Evolutionary conservation across 2,113 vertebrate species (phyloP), one percentile per base, ranked within the genome.

Genomic region (Tenebrosternarchus preto): DNA sequence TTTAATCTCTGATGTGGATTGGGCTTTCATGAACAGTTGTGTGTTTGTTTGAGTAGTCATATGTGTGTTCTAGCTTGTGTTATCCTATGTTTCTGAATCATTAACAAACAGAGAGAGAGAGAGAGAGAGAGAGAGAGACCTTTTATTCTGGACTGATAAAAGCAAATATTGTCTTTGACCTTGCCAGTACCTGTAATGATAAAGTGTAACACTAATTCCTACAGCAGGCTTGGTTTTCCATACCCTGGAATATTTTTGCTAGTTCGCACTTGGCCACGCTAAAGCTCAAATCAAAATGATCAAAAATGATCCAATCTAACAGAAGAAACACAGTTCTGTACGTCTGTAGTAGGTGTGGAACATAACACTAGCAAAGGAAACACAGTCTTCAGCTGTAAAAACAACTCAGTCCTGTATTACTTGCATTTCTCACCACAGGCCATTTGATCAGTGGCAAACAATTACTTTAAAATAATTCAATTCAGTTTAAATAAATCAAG

Each of bases 131-230:
- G 29, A 60, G 57, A 24, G n/a, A 24, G 57, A 12, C 11, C 31
- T 22, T 33, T 77, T 24, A 36, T 67, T 56, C 46, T 36, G 46
- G 46, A 5, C 50, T 11, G 39, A 43, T 64, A 27, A 66, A 66
- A 66, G 63, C 29, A 66, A 66, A 66, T 31, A 64, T 66, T 64
- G 20, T n/a, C 27, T 22, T 67, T 77, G 61, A 67, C 75, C 61
- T 36, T 67, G 50, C 15, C 33, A 20, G 43, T 77, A 43, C 25
- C 64, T 68, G 33, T 39, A 11, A 6, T 20, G 64, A 22, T 68
- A 68, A 22, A 39, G 61, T 20, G 4, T n/a, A 16, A n/a, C 63
- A 9, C 29, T 7, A n/a, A 33, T n/a, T n/a, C 29, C 31, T 33
- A 16, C 2, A 15, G 31, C 27, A 1, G 19, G 29, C 63, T 31